A percentile compares a stretch with the other conserved stretches of the same genome.
These are phyloP conservation scores for Junonia oenone DNA, from an alignment of 2,888 invertebrate species.

Conservation along the genomic window DNA sequence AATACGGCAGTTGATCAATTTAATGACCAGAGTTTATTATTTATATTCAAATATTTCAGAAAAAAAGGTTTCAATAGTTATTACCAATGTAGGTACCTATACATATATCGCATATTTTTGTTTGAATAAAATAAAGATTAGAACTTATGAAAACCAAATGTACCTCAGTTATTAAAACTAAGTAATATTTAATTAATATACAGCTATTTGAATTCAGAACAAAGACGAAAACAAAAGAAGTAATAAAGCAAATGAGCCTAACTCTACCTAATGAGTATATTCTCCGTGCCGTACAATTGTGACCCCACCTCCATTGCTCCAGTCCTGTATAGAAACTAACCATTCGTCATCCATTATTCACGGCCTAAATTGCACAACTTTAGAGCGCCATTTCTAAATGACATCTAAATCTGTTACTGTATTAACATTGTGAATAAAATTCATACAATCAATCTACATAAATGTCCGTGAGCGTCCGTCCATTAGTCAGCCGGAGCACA, in stretches of 20 bases:
- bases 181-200: too few relatives aligned
- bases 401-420: constrained; percentile 80
- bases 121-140: too few relatives aligned
- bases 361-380: constrained; percentile 79
- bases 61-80: too few relatives aligned
- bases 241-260: neutral
- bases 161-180: too few relatives aligned
- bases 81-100: too few relatives aligned
- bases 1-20: neutral
- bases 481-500: constrained; percentile 77
- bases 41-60: neutral
- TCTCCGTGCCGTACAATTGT: constrained; percentile 42
- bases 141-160: too few relatives aligned
- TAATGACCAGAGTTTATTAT: neutral
- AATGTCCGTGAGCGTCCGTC: constrained; percentile 79
- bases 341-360: constrained; percentile 79
- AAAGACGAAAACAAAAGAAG: neutral
- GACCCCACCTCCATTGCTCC: constrained; percentile 64
- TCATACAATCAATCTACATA: constrained; percentile 80
- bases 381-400: constrained; percentile 80
- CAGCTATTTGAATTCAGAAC: neutral
- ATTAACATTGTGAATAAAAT: constrained; percentile 81
- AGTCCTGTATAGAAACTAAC: constrained; percentile 62
- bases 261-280: constrained; percentile 6
- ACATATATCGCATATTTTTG: too few relatives aligned